phyloP scores from a whole-genome alignment of 2,797 vertebrate genomes.

The Enteromius thamalakanensis region DNA sequence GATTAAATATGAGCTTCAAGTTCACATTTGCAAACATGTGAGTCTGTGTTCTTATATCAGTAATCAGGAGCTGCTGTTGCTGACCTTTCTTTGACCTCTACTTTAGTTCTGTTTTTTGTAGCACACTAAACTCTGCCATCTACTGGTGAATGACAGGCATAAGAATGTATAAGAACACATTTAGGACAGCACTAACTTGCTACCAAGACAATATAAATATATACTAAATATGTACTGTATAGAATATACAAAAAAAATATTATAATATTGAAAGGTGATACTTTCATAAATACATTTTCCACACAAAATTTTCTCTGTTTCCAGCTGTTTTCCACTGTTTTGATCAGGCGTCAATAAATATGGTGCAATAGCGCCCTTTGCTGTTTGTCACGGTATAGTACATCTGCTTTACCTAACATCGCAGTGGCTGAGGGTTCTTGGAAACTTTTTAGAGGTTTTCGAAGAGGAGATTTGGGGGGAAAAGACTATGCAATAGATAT shows the following conservation, averaged over 20 bases:
- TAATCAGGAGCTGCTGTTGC: background rate
- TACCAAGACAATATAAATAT: background rate
- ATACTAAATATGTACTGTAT: background rate
- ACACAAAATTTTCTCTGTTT: background rate
- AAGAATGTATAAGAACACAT: background rate
- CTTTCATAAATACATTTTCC: background rate
- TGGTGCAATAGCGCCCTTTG: background rate
- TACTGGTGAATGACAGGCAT: background rate
- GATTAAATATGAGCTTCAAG: background rate
- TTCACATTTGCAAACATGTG: background rate
- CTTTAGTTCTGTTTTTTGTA: background rate
- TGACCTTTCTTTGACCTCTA: conserved; percentile 14
- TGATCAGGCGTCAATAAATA: background rate
- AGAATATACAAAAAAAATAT: background rate
- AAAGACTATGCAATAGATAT: background rate
- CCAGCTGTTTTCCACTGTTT: background rate
- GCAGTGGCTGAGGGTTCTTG: background rate
- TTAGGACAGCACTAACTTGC: background rate
- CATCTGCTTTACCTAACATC: background rate
- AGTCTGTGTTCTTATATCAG: background rate
- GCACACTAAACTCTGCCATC: background rate
- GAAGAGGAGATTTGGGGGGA: background rate
- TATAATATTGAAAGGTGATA: background rate
- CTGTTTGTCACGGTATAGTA: background rate
- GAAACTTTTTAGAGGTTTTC: background rate